Evolutionary conservation across 2,888 invertebrate species (phyloP).

Genomic region (Rhagium mordax): DNA sequence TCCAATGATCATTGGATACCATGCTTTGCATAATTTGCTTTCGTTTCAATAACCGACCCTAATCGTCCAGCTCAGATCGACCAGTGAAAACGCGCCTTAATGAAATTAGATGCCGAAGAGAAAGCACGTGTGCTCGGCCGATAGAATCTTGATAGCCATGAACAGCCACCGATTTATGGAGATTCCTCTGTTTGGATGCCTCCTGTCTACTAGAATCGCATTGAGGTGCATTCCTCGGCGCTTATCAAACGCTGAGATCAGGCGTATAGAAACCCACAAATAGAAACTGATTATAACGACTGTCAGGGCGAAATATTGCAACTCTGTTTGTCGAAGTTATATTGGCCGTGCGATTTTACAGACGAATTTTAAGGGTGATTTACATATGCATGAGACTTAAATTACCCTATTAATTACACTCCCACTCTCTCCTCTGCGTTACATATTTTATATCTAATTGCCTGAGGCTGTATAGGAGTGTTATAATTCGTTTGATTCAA

Average conservation of each 20-base stretch:
- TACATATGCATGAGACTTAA: slow-evolving; percentile 29
- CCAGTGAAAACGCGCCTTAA: no score
- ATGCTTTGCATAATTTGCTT: no score
- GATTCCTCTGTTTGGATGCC: slow-evolving; percentile 54
- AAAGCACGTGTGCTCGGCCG: slow-evolving; percentile 45
- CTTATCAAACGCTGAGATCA: not conserved
- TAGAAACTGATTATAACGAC: not conserved
- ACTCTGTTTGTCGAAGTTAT: not conserved
- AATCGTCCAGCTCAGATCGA: no score
- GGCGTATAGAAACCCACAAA: not conserved
- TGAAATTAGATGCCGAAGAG: slow-evolving; percentile 48
- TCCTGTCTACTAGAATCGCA: slow-evolving; percentile 31
- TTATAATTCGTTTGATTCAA: slow-evolving; percentile 23
- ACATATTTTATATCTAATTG: slow-evolving; percentile 26
- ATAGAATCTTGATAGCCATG: slow-evolving; percentile 51
- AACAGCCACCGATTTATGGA: slow-evolving; percentile 49
- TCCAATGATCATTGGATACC: no score
- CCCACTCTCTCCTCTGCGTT: slow-evolving; percentile 5
- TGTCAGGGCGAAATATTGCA: not conserved
- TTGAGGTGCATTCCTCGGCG: slow-evolving; percentile 12
- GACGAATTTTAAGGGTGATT: not conserved
- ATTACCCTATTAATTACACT: slow-evolving; percentile 30
- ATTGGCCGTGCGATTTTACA: not conserved
- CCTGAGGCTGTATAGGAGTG: slow-evolving; percentile 8
- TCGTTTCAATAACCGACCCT: no score